phyloP scores from a whole-genome alignment of 2,888 invertebrate species.

The Perdita meconis region DNA sequence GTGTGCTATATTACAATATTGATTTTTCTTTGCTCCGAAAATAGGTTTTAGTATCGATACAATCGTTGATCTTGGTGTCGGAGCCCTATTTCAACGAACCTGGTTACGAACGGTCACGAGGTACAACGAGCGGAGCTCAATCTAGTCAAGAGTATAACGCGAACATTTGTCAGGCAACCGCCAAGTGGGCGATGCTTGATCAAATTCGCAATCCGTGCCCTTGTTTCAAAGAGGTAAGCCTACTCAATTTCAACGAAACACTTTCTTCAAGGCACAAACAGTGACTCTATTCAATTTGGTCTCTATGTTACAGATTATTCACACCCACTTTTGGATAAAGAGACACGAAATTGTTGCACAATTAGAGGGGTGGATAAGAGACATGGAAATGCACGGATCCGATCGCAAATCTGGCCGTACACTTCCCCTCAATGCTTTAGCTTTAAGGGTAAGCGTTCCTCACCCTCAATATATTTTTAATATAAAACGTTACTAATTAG shows the following conservation, averaged over 20 bases:
- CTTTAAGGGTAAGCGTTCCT: slow-evolving; percentile 87
- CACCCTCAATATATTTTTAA: too few species aligned
- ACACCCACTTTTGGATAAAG: slow-evolving; percentile 97
- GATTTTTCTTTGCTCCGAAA: neutral
- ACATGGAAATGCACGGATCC: slow-evolving; percentile 91
- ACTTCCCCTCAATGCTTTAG: slow-evolving; percentile 90
- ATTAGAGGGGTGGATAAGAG: slow-evolving; percentile 95
- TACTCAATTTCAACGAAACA: slow-evolving; percentile 1
- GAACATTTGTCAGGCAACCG: slow-evolving; percentile 97
- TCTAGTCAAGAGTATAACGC: slow-evolving; percentile 97
- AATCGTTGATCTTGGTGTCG: slow-evolving; percentile 95
- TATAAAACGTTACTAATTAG: too few species aligned
- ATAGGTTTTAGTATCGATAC: slow-evolving; percentile 95
- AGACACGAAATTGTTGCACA: slow-evolving; percentile 95
- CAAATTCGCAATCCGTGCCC: slow-evolving; percentile 95
- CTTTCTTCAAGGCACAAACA: neutral
- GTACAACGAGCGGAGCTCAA: slow-evolving; percentile 94
- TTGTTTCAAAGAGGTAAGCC: slow-evolving; percentile 93
- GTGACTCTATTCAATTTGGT: neutral
- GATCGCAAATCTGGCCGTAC: slow-evolving; percentile 92
- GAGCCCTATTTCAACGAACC: slow-evolving; percentile 98
- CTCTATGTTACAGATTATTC: slow-evolving; percentile 89
- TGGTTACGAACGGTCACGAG: slow-evolving; percentile 95
- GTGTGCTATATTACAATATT: neutral
- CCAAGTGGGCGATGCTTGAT: slow-evolving; percentile 98